These are phyloP conservation scores for Eubucco bourcierii DNA, from an alignment of 2,113 vertebrate species.

Conservation along the genomic window DNA sequence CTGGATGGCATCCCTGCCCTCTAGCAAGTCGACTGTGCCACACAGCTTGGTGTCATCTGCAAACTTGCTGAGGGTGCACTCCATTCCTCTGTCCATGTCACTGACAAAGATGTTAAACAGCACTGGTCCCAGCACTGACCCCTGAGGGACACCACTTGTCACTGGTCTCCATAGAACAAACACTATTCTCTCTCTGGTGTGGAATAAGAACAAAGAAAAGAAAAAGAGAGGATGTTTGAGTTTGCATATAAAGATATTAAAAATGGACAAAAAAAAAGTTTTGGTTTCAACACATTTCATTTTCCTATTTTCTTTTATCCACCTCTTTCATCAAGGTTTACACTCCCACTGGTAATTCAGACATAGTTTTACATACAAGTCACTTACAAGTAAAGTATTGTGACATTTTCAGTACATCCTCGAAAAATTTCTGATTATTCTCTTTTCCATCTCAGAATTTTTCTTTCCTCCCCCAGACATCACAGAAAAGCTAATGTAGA, in stretches of 20 bases:
- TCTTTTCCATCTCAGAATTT: neutral
- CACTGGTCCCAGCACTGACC: too few species aligned
- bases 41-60: too few species aligned
- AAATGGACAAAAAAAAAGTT: neutral
- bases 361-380: neutral
- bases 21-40: too few species aligned
- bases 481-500: neutral
- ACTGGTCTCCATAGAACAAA: neutral
- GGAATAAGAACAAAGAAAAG: neutral
- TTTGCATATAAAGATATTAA: neutral
- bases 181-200: neutral
- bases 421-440: neutral
- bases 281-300: neutral
- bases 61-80: too few species aligned
- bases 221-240: neutral
- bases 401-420: neutral
- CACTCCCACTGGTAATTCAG: neutral
- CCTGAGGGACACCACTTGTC: too few species aligned
- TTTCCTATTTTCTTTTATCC: neutral
- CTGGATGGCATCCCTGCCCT: too few species aligned
- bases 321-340: neutral
- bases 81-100: too few species aligned
- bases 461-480: neutral
- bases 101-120: too few species aligned
- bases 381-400: neutral